These are phyloP conservation scores for Chloroceryle inda DNA, from an alignment of 2,797 vertebrate species.

Conservation along the genomic window DNA sequence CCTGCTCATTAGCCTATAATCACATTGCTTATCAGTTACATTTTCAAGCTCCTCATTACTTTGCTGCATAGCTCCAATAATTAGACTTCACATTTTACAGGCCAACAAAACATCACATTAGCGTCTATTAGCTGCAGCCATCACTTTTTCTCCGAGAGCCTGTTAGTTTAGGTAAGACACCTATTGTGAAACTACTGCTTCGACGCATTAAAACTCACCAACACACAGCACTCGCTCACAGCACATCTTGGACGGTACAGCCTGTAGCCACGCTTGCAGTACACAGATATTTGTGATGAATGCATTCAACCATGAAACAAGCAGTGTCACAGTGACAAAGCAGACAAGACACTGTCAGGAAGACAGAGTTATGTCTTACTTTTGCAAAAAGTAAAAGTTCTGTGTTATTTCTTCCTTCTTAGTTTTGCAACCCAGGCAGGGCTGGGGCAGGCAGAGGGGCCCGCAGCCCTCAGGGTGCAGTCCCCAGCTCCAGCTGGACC, in stretches of 20 bases:
- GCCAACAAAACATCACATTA: background rate
- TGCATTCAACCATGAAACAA: conserved; percentile 1
- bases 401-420: background rate
- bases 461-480: rapidly evolving
- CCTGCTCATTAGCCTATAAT: conserved; percentile 33
- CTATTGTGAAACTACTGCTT: background rate
- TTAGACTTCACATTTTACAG: background rate
- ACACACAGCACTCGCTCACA: background rate
- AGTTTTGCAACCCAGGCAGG: background rate
- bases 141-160: background rate
- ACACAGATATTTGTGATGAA: conserved; percentile 29
- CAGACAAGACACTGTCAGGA: background rate
- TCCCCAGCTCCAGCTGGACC: rapidly evolving
- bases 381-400: background rate
- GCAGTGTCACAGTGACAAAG: conserved; percentile 20
- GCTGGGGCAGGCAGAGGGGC: background rate
- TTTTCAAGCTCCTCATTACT: conserved; percentile 23
- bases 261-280: background rate
- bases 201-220: background rate
- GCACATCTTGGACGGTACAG: background rate
- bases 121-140: background rate
- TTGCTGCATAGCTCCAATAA: background rate
- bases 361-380: conserved; percentile 10
- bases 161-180: background rate
- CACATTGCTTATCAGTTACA: conserved; percentile 12